Base-by-base conservation (phyloP, 2,113 vertebrate species). In the Paradoxurus hermaphroditus region DNA sequence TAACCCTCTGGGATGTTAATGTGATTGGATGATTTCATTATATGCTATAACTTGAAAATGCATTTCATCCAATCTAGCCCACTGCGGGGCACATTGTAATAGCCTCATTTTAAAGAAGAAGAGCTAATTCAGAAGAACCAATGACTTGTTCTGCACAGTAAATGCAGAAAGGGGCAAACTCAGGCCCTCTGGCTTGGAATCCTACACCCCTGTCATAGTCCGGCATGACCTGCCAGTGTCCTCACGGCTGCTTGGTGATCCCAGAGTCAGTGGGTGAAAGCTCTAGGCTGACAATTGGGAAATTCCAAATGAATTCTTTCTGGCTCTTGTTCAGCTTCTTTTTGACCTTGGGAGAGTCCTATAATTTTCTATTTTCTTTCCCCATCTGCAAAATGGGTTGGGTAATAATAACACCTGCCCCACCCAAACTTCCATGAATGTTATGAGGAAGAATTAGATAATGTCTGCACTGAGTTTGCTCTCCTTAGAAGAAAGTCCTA, bases 401-500 rank as follows among this genome's bases (percentile, higher is more conserved):
- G 29, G 93, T 86, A 94, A 83, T 93, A 95, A 97, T 90, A 95
- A 83, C 25, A 84, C 36, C 49, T 75, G 86, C 90, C 85, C 88
- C 94, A 79, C 97, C 97, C 94, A 84, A 88, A 56, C 53, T 90
- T 85, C 36, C 56, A 78, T 79, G 46, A 92, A 95, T 92, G 53
- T 97, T 97, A 97, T 11, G 11, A 97, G 86, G 68, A 92, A 53
- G 90, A 97, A 97, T 98, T 98, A 98, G 97, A 97, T 98, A 98
- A 98, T 97, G 98, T 98, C 98, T 97, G 88, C 82, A 23, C 53
- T 68, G 88, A 91, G 75, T 65, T 96, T 96, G 79, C 95, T 95
- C 90, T 83, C 94, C 68, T 97, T 94, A 98, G 96, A 98, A 98
- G 94, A 96, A 97, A 98, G 96, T 96, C 36, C 96, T 62, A 93